phyloP scores from a whole-genome alignment of 2,888 invertebrate genomes.

The Phengaris alcon region DNA sequence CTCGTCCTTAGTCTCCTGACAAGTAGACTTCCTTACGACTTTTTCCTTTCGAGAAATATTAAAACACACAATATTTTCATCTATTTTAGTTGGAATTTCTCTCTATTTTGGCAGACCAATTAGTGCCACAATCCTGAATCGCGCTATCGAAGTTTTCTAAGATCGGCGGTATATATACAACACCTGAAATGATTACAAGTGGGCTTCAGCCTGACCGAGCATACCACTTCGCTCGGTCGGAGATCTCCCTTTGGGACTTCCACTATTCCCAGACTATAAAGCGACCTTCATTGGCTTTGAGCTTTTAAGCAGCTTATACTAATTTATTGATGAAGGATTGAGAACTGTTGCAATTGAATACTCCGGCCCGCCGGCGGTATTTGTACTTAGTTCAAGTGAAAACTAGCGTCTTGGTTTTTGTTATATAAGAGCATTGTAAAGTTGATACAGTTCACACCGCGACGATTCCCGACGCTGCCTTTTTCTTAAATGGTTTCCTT shows the following conservation, averaged over 20 bases:
- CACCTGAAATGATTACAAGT: too few species aligned
- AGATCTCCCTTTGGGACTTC: too few species aligned
- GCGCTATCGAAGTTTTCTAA: too few species aligned
- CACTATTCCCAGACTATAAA: neutral
- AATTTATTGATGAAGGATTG: slow-evolving; percentile 12
- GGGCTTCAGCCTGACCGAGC: too few species aligned
- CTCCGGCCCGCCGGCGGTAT: neutral
- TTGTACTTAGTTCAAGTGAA: neutral
- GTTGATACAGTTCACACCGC: neutral
- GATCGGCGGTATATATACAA: too few species aligned
- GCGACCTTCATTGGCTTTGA: neutral
- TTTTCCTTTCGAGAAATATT: neutral
- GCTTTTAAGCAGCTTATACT: slow-evolving; percentile 9
- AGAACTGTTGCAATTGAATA: slow-evolving; percentile 9
- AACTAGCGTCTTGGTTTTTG: neutral
- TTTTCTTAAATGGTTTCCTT: too few species aligned
- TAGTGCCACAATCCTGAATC: too few species aligned
- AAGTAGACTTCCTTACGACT: neutral
- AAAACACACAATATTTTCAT: neutral
- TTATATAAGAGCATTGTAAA: neutral
- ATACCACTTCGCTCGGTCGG: too few species aligned
- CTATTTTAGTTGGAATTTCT: neutral
- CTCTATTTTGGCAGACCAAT: neutral
- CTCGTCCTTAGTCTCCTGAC: neutral
- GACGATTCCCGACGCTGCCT: too few species aligned